Conservation (phyloP, 1,140 invertebrate species). For the Eciton burchellii region DNA sequence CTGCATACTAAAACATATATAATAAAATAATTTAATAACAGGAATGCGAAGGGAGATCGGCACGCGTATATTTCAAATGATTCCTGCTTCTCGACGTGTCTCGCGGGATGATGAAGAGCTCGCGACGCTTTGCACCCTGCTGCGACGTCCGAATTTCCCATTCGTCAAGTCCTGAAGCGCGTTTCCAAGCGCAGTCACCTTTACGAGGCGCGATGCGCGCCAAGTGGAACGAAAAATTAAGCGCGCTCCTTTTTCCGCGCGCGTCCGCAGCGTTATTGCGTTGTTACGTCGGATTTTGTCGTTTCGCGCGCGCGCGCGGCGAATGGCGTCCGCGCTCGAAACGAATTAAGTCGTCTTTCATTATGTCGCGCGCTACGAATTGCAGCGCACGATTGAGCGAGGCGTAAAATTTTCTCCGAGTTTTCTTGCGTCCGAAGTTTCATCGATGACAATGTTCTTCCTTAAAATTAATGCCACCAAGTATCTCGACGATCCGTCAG, state of each 20-base stretch:
- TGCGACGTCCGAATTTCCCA: constrained; percentile 60
- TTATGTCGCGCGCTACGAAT: constrained; percentile 32
- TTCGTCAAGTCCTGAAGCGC: constrained; percentile 56
- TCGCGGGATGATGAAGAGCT: constrained; percentile 46
- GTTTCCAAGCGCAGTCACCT: constrained; percentile 60
- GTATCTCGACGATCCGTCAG: no score
- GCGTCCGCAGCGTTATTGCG: constrained; percentile 40
- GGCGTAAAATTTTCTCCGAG: constrained; percentile 24
- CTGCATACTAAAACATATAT: not conserved
- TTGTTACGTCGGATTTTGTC: constrained; percentile 57
- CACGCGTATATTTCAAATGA: not conserved
- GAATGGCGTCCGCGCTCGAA: constrained; percentile 37
- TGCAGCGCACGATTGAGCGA: constrained; percentile 10
- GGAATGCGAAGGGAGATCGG: not conserved
- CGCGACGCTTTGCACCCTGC: constrained; percentile 41
- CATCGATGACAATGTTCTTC: no score
- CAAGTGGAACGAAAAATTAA: constrained; percentile 62
- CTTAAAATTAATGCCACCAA: no score
- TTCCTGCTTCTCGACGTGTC: constrained; percentile 33
- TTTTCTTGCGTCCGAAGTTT: not conserved
- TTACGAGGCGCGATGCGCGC: constrained; percentile 60
- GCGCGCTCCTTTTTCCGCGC: constrained; percentile 54
- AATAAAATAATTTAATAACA: not conserved
- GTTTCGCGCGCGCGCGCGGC: constrained; percentile 35
- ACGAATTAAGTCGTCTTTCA: constrained; percentile 54